Conservation (phyloP, 2,797 vertebrate genomes). For the Echiichthys vipera region DNA sequence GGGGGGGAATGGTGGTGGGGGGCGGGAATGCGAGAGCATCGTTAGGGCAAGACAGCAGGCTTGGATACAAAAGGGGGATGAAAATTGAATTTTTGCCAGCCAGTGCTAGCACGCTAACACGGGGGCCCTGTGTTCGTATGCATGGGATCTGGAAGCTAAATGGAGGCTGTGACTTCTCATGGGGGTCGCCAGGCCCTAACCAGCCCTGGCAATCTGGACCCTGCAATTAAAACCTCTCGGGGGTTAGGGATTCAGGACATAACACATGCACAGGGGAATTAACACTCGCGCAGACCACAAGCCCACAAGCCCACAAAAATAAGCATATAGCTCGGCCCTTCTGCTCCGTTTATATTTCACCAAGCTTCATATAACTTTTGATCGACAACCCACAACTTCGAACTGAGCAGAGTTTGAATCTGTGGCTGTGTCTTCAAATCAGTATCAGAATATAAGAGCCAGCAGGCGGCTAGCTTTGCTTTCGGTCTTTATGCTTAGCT, state of each 20-base stretch:
- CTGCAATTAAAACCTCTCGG: constrained; percentile 81
- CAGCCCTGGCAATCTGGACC: constrained; percentile 81
- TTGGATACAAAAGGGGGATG: constrained; percentile 93
- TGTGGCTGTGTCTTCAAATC: too few species aligned
- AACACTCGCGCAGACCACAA: constrained; percentile 32
- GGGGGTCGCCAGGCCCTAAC: constrained; percentile 74
- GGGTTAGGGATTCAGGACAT: constrained; percentile 75
- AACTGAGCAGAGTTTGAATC: too few species aligned
- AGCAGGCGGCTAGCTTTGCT: background rate
- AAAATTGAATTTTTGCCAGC: constrained; percentile 98
- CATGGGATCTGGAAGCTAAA: constrained; percentile 90
- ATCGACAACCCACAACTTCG: background rate
- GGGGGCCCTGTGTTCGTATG: constrained; percentile 91
- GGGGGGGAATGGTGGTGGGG: constrained; percentile 1
- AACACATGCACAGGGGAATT: constrained; percentile 55
- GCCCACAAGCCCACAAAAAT: constrained; percentile 28
- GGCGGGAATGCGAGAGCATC: constrained; percentile 81
- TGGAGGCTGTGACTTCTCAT: constrained; percentile 87
- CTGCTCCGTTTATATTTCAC: background rate
- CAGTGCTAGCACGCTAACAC: constrained; percentile 91
- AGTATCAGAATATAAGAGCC: background rate
- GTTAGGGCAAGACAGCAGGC: constrained; percentile 96
- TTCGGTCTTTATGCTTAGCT: constrained; percentile 3
- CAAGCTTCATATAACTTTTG: background rate
- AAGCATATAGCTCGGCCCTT: constrained; percentile 13